Percentiles rank a stretch among this genome's conserved stretches.
Evolutionary conservation across 2,797 vertebrate genomes (phyloP).

Genomic region (Heterohyrax brucei): DNA sequence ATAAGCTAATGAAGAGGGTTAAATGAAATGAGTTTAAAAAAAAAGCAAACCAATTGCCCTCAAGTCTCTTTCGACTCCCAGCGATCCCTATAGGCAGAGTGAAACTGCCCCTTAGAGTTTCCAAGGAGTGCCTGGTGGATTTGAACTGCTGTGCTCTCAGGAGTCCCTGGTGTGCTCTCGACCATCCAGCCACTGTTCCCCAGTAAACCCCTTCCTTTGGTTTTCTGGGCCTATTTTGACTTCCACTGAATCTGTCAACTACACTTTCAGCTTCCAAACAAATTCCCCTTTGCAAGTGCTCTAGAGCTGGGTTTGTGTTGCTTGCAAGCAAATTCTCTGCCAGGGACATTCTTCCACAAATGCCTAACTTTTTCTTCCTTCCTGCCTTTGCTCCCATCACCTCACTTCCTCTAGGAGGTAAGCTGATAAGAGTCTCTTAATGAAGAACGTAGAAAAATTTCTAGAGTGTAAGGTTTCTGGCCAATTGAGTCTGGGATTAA

Average conservation of each 20-base stretch:
- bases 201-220: background rate
- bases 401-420: background rate
- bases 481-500: background rate
- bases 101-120: too few relatives aligned
- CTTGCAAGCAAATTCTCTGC: conserved; percentile 34
- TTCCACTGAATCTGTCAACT: background rate
- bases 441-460: background rate
- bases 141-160: background rate
- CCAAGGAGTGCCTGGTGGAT: too few relatives aligned
- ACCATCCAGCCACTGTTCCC: background rate
- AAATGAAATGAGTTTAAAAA: background rate
- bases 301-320: conserved; percentile 13
- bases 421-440: background rate
- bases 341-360: background rate
- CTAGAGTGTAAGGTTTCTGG: background rate
- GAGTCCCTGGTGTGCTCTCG: background rate
- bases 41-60: too few relatives aligned
- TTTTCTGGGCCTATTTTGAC: conserved; percentile 21
- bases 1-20: background rate
- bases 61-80: too few relatives aligned
- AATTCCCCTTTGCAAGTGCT: conserved; percentile 40
- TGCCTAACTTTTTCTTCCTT: background rate
- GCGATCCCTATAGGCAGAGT: too few relatives aligned
- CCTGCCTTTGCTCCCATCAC: background rate
- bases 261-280: conserved; percentile 28